These are phyloP conservation scores for Drosophila mimica DNA, from an alignment of 2,888 invertebrate genomes.

Conservation along the genomic window DNA sequence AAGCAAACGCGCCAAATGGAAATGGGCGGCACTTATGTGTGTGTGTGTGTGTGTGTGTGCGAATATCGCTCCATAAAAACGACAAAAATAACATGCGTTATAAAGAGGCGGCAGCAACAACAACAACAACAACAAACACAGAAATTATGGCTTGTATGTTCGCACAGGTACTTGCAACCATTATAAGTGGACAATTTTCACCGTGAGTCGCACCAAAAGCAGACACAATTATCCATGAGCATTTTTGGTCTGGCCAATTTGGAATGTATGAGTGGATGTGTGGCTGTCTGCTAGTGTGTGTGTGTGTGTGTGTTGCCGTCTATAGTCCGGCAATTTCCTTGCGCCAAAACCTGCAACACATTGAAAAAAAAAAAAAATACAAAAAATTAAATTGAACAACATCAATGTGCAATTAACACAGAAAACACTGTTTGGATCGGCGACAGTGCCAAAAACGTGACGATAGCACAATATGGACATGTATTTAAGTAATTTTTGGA, in stretches of 20 bases:
- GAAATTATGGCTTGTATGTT: conserved; percentile 22
- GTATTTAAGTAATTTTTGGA: conserved; percentile 38
- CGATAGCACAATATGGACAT: conserved; percentile 35
- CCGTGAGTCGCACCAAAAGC: conserved; percentile 61
- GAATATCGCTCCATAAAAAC: conserved; percentile 47
- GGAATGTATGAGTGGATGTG: conserved; percentile 6
- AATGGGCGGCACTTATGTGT: conserved; percentile 63
- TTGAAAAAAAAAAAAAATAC: conserved; percentile 29
- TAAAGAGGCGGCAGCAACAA: conserved; percentile 32
- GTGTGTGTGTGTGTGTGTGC: conserved; percentile 39
- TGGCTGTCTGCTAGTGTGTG: not conserved
- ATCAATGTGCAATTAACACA: conserved; percentile 63
- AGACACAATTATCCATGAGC: conserved; percentile 68
- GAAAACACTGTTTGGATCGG: conserved; percentile 36
- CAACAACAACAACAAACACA: conserved; percentile 13
- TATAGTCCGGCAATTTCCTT: conserved; percentile 65
- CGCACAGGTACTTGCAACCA: conserved; percentile 7
- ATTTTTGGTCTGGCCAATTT: conserved; percentile 65
- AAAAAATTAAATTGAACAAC: conserved; percentile 30
- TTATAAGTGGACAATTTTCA: conserved; percentile 61
- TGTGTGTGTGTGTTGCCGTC: conserved; percentile 17
- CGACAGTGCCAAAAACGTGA: conserved; percentile 37
- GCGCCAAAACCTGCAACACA: conserved; percentile 45
- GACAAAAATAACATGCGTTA: conserved; percentile 33
- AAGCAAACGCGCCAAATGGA: conserved; percentile 70